phyloP scores from a whole-genome alignment of 2,888 invertebrate species.

The Mechanitis mazaeus region DNA sequence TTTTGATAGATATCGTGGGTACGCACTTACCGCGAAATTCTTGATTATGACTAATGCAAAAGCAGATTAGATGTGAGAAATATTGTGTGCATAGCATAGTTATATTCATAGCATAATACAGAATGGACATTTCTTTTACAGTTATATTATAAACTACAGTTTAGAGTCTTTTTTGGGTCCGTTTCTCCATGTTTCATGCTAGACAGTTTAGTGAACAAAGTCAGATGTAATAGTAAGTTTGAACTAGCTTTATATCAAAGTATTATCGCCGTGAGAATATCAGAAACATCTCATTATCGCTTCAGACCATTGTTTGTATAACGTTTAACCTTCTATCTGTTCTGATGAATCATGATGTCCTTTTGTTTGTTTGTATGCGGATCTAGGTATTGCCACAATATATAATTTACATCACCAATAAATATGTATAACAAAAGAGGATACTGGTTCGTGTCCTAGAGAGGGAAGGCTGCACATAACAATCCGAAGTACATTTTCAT shows the following conservation, averaged over 20 bases:
- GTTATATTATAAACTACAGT: too few species aligned
- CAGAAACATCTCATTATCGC: slow-evolving; percentile 6
- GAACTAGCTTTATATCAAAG: not conserved
- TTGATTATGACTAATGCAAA: too few species aligned
- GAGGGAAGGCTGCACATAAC: too few species aligned
- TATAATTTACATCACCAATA: not conserved
- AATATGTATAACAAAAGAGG: too few species aligned
- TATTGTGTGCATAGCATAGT: too few species aligned
- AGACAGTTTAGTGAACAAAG: not conserved
- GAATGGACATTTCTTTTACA: too few species aligned
- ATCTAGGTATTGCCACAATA: not conserved
- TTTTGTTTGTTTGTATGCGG: slow-evolving; percentile 6
- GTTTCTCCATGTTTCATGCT: not conserved
- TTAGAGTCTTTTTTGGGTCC: not conserved
- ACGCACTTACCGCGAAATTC: too few species aligned
- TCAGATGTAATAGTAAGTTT: not conserved
- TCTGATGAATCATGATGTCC: slow-evolving; percentile 6
- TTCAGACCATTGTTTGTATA: slow-evolving; percentile 6
- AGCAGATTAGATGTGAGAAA: too few species aligned
- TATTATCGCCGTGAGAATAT: slow-evolving; percentile 5
- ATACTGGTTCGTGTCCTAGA: too few species aligned
- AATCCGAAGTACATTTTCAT: too few species aligned
- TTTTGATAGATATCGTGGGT: too few species aligned
- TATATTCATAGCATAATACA: too few species aligned
- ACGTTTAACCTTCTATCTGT: slow-evolving; percentile 7